phyloP scores from a whole-genome alignment of 2,113 vertebrate species.

The Dromaius novaehollandiae region DNA sequence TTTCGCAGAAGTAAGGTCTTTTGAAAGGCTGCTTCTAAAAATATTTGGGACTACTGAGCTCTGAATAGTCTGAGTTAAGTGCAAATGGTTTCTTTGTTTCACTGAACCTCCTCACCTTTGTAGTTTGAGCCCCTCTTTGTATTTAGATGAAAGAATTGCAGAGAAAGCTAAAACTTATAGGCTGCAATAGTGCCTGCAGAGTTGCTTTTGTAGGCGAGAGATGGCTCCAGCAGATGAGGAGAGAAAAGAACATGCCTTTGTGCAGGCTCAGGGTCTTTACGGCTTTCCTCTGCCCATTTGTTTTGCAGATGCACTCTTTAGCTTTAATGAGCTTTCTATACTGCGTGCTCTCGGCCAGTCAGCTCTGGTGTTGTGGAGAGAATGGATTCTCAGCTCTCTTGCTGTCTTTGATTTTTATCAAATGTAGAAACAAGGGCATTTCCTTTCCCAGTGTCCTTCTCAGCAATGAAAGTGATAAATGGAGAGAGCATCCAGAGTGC shows the following conservation, averaged over 20 bases:
- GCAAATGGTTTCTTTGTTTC: slow-evolving; percentile 45
- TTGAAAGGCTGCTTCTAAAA: neutral
- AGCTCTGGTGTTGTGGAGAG: neutral
- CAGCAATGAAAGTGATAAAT: neutral
- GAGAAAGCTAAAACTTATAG: slow-evolving; percentile 42
- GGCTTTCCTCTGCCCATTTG: neutral
- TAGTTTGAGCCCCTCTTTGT: slow-evolving; percentile 10
- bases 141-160: slow-evolving; percentile 14
- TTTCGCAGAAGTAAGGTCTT: neutral
- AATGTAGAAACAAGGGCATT: neutral
- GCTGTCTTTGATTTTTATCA: neutral
- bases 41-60: neutral
- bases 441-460: neutral
- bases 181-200: neutral
- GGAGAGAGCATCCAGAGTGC: neutral
- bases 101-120: slow-evolving; percentile 16
- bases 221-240: slow-evolving; percentile 44
- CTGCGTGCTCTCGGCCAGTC: neutral
- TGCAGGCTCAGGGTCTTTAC: neutral
- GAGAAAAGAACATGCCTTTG: slow-evolving; percentile 39
- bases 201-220: slow-evolving; percentile 43
- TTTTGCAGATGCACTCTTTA: neutral
- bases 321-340: neutral
- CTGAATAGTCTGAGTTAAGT: neutral
- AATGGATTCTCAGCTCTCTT: neutral